These are phyloP conservation scores for Siniperca chuatsi DNA, from an alignment of 2,113 vertebrate species.

Conservation along the genomic window DNA sequence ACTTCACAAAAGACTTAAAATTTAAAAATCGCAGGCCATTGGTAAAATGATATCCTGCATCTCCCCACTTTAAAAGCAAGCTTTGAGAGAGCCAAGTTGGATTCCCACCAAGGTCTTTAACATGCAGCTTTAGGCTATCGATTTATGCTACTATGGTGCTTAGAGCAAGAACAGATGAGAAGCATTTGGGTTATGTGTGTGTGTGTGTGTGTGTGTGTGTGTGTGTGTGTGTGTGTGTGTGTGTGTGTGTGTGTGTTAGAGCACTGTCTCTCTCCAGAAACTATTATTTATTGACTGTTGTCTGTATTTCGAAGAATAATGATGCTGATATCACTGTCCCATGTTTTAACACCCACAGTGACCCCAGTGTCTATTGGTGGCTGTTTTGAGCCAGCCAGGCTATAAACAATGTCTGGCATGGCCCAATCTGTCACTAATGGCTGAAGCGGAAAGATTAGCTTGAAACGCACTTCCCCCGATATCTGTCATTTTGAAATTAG, in stretches of 20 bases:
- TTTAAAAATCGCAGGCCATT: conserved; percentile 6
- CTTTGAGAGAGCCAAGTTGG: conserved; percentile 33
- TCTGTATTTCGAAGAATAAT: conserved; percentile 12
- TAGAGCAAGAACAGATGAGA: conserved; percentile 25
- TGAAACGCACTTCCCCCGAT: neutral
- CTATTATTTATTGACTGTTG: conserved; percentile 30
- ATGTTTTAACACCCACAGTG: conserved; percentile 28
- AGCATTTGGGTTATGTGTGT: neutral
- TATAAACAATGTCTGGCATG: conserved; percentile 22
- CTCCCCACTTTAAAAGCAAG: conserved; percentile 17
- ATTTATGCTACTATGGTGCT: conserved; percentile 44
- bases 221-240: conserved; percentile 13
- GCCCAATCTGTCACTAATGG: conserved; percentile 20
- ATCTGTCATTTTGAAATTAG: neutral
- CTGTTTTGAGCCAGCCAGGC: conserved; percentile 5
- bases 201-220: conserved; percentile 10
- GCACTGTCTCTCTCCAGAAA: neutral
- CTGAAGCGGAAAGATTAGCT: conserved; percentile 5
- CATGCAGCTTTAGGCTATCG: conserved; percentile 39
- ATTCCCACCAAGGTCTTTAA: conserved; percentile 43
- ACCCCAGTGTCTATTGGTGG: conserved; percentile 9
- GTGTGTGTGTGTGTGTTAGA: conserved; percentile 6
- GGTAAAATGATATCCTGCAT: conserved; percentile 20
- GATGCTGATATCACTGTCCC: conserved; percentile 6
- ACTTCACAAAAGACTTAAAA: neutral